These are phyloP conservation scores for Drosophila setifemur DNA, from an alignment of 1,140 invertebrate genomes.

Conservation along the genomic window DNA sequence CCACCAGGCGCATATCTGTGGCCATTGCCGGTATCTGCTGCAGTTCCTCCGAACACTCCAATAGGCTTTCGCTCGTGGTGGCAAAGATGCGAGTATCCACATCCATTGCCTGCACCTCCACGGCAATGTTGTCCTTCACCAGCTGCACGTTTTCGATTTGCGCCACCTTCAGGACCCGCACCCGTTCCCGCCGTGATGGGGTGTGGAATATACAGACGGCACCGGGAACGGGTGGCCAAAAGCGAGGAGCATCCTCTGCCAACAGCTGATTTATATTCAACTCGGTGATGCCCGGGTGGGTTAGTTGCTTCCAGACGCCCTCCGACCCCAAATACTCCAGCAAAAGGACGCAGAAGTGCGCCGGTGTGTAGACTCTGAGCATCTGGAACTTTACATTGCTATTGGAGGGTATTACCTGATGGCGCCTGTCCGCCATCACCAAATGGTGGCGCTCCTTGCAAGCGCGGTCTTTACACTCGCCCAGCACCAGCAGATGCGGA, in stretches of 20 bases:
- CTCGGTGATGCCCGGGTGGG: background rate
- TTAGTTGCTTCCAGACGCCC: constrained; percentile 5
- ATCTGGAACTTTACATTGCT: constrained; percentile 46
- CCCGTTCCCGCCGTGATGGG: constrained; percentile 16
- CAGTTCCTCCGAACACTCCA: constrained; percentile 19
- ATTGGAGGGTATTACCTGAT: background rate
- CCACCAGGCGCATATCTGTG: constrained; percentile 32
- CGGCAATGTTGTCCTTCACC: background rate
- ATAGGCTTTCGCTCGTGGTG: constrained; percentile 18
- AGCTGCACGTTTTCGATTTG: constrained; percentile 31
- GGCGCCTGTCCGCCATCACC: background rate
- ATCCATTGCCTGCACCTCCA: constrained; percentile 48
- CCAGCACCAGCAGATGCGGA: constrained; percentile 17
- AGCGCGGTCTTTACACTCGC: constrained; percentile 11
- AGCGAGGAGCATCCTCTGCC: background rate
- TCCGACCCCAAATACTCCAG: constrained; percentile 28
- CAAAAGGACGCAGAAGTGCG: constrained; percentile 44
- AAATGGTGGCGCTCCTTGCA: constrained; percentile 45
- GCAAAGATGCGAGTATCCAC: constrained; percentile 34
- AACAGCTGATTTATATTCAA: constrained; percentile 18
- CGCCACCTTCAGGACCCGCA: constrained; percentile 41
- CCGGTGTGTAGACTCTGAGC: constrained; percentile 37
- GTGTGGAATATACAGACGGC: constrained; percentile 28
- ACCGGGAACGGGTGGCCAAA: constrained; percentile 45
- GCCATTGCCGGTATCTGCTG: background rate